phyloP scores from a whole-genome alignment of 2,797 vertebrate genomes.

The Craterocephalus amniculus region DNA sequence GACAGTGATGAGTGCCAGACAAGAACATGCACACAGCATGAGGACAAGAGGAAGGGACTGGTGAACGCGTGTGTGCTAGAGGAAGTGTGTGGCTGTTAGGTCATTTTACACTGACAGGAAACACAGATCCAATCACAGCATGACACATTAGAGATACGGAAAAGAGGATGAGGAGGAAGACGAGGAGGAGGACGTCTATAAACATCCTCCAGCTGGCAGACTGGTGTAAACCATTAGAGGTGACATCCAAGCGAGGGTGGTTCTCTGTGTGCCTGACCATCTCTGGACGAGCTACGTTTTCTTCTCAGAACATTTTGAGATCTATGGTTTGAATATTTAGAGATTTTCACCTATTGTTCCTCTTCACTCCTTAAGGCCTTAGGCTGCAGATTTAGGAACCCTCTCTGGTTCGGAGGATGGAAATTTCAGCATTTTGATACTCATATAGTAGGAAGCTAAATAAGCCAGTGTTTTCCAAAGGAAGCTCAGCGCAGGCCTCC shows the following conservation, averaged over 20 bases:
- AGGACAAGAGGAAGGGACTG: slow-evolving; percentile 35
- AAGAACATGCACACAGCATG: slow-evolving; percentile 3
- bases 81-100: slow-evolving; percentile 51
- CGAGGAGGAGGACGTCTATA: slow-evolving; percentile 35
- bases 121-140: slow-evolving; percentile 54
- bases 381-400: slow-evolving; percentile 26
- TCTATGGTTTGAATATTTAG: slow-evolving; percentile 7
- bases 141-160: slow-evolving; percentile 28
- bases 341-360: slow-evolving; percentile 14
- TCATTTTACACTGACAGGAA: slow-evolving; percentile 60
- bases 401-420: slow-evolving; percentile 40
- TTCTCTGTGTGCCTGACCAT: slow-evolving; percentile 7
- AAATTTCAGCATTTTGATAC: slow-evolving; percentile 58
- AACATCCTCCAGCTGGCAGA: slow-evolving; percentile 63
- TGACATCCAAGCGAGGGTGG: slow-evolving; percentile 33
- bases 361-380: slow-evolving; percentile 22
- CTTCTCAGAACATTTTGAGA: background rate
- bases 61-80: slow-evolving; percentile 26
- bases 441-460: slow-evolving; percentile 66
- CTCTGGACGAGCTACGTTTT: slow-evolving; percentile 12
- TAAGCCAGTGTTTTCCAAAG: slow-evolving; percentile 75
- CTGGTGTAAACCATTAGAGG: slow-evolving; percentile 24
- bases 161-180: slow-evolving; percentile 20
- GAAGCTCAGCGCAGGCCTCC: slow-evolving; percentile 60
- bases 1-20: slow-evolving; percentile 6